Base-by-base conservation (phyloP, 1,140 invertebrate species). In the Papilio glaucus region DNA sequence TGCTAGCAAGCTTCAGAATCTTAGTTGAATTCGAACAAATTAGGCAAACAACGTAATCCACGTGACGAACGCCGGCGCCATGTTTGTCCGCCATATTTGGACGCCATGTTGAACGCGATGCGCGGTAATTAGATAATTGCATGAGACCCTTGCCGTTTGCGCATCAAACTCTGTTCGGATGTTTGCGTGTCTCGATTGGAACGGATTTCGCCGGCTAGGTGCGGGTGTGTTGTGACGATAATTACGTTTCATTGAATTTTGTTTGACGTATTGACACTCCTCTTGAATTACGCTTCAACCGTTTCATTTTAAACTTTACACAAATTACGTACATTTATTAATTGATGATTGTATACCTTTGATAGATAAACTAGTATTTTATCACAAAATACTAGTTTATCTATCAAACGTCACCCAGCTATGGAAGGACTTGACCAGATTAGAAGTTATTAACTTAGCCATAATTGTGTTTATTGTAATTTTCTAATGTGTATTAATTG, bases 101-200 rank as follows among this genome's bases (percentile, higher is more conserved):
- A 77, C 76, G 79, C 80, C 74, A 74, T 78, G 74, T 73, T 76
- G 65, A 33, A 49, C 67, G 45, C 67, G 69, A 65, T 74, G 77
- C 80, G 79, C 76, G 57, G 77, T 87, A 88, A 89, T 89, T 88
- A 88, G 85, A 86, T 90, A 88, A 88, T 90, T 90, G 85, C 83
- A 85, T 83, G 79, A 79, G 78, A 84, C 78, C 72, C 80, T 75
- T 76, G 71, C 76, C 75, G 84, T 78, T 83, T 83, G 82, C 77
- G 78, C 78, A 75, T 75, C 76, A 62, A 71, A 77, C 78, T 70
- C 72, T 85, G 83, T 85, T 82, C 78, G 79, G 78, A 77, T 69
- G 71, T 62, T 61, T 73, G 71, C 38, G 67, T 71, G 69, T 69
- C 5, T 21, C n/a, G 33, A 69, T 69, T 69, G 67, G 67, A 53